phyloP scores from a whole-genome alignment of 2,113 vertebrate species.

The Myiagra hebetior region DNA sequence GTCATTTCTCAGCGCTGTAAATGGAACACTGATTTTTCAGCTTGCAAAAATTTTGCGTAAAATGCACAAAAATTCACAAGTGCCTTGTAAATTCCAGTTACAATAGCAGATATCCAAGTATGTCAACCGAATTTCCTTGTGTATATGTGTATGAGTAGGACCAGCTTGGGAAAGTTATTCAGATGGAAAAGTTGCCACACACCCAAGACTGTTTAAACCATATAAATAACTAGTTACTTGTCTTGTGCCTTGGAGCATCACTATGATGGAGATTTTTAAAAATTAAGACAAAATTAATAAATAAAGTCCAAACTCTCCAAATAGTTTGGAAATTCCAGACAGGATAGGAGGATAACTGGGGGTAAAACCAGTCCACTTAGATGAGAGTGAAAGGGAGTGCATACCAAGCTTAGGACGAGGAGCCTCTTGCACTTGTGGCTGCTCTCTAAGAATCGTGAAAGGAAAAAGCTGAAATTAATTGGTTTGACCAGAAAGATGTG shows the following conservation, averaged over 20 bases:
- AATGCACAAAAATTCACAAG: not conserved
- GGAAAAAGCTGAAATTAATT: not conserved
- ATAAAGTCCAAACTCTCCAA: fast-evolving
- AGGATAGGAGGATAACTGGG: not conserved
- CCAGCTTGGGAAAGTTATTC: not conserved
- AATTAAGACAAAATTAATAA: not conserved
- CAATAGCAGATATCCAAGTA: not conserved
- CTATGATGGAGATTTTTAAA: not conserved
- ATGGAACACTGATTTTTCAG: not conserved
- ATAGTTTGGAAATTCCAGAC: not conserved
- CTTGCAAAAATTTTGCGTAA: not conserved
- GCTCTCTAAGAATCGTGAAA: not conserved
- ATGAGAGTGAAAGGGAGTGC: not conserved
- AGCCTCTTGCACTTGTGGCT: not conserved
- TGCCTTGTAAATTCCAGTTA: not conserved
- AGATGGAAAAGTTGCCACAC: not conserved
- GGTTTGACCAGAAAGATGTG: not conserved
- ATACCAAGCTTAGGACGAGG: not conserved
- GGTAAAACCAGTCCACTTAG: not conserved
- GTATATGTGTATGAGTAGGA: not conserved
- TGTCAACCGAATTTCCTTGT: not conserved
- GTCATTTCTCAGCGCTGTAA: not conserved
- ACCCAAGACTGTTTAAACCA: not conserved
- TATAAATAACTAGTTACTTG: not conserved
- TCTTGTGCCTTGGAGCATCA: not conserved